phyloP scores from a whole-genome alignment of 2,797 vertebrate species.

The Sebastes cheni region DNA sequence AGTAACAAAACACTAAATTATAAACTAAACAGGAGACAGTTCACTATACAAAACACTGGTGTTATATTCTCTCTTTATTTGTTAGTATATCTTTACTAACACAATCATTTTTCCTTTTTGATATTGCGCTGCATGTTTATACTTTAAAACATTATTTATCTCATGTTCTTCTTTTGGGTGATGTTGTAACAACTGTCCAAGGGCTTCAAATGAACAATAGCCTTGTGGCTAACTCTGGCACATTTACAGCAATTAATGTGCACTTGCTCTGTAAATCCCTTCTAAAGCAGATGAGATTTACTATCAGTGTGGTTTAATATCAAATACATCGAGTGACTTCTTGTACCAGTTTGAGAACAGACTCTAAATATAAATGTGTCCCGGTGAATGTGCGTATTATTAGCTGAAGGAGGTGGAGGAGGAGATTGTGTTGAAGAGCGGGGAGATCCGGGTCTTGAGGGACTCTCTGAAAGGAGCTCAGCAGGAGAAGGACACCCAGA shows the following conservation, averaged over 20 bases:
- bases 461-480: conserved; percentile 90
- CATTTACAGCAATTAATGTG: not conserved
- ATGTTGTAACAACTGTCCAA: not conserved
- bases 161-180: not conserved
- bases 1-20: not conserved
- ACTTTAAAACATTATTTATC: not conserved
- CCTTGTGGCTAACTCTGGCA: not conserved
- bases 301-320: not conserved
- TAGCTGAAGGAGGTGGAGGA: conserved; percentile 91
- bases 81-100: not conserved
- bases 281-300: not conserved
- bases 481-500: conserved; percentile 87
- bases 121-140: not conserved
- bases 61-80: not conserved
- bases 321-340: not conserved
- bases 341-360: not conserved
- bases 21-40: not conserved
- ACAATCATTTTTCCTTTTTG: not conserved
- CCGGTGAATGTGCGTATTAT: not conserved
- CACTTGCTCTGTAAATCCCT: too few species aligned
- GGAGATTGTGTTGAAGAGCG: conserved; percentile 90
- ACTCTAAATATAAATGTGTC: not conserved
- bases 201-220: not conserved
- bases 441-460: conserved; percentile 93
- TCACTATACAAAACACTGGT: not conserved